phyloP scores from a whole-genome alignment of 2,113 vertebrate genomes.

The Lutjanus erythropterus region DNA sequence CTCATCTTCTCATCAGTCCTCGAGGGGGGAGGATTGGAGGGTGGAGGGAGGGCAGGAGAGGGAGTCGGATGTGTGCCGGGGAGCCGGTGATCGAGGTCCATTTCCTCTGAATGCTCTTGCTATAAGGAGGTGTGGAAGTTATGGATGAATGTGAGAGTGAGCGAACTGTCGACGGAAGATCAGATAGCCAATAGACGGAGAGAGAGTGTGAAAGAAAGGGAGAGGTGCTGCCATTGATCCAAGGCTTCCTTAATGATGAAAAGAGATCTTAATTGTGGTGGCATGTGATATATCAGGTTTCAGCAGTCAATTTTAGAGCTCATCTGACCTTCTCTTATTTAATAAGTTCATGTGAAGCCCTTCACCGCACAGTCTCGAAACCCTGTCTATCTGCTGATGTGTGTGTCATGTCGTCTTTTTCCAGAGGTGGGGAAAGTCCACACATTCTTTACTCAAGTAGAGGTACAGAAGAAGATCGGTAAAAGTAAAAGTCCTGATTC shows the following conservation, averaged over 20 bases:
- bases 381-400: neutral
- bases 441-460: too few species aligned
- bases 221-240: constrained; percentile 70
- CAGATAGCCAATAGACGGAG: constrained; percentile 52
- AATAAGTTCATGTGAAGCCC: constrained; percentile 53
- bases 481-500: too few species aligned
- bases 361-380: neutral
- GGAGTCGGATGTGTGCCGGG: constrained; percentile 48
- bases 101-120: constrained; percentile 51
- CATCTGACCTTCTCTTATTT: constrained; percentile 68
- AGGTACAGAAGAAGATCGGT: too few species aligned
- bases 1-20: constrained; percentile 79
- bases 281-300: constrained; percentile 70
- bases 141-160: constrained; percentile 51
- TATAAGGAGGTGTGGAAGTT: constrained; percentile 58
- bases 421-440: too few species aligned
- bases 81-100: constrained; percentile 37
- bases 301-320: constrained; percentile 58
- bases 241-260: constrained; percentile 71
- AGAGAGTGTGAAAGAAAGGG: constrained; percentile 33
- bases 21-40: neutral
- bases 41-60: neutral
- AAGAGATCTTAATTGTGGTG: constrained; percentile 77
- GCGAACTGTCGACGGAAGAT: constrained; percentile 25
- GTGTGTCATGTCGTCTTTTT: constrained; percentile 11